Conservation (phyloP, 2,113 vertebrate genomes). For the Grus americana region DNA sequence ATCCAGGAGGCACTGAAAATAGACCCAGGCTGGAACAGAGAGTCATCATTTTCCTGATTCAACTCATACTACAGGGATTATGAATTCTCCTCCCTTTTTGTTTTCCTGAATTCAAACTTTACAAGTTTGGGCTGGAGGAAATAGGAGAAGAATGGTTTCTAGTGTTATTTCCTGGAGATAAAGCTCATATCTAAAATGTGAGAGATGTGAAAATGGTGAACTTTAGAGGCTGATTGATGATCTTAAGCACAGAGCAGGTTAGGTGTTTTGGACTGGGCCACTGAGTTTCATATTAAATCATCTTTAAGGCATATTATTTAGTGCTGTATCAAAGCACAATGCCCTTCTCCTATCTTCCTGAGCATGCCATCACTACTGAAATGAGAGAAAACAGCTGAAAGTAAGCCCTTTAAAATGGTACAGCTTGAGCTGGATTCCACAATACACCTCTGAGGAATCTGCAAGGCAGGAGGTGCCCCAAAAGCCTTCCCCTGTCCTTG, state of each 20-base stretch:
- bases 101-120: conserved; percentile 18
- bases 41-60: not conserved
- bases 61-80: not conserved
- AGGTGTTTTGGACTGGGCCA: not conserved
- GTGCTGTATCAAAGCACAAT: not conserved
- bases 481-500: not conserved
- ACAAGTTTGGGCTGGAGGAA: conserved; percentile 18
- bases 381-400: not conserved
- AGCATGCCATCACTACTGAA: not conserved
- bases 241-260: not conserved
- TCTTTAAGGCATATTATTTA: not conserved
- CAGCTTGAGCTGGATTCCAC: not conserved
- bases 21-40: not conserved
- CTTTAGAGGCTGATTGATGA: not conserved
- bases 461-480: not conserved
- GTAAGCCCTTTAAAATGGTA: not conserved
- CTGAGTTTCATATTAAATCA: not conserved
- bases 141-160: conserved; percentile 40
- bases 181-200: not conserved
- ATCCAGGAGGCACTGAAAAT: not conserved
- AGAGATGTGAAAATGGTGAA: conserved; percentile 13
- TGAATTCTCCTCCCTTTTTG: conserved; percentile 3
- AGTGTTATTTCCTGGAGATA: conserved; percentile 50
- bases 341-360: not conserved
- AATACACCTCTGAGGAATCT: not conserved